A percentile compares a stretch with the other conserved stretches of the same genome.
Conservation (phyloP, 2,113 vertebrate genomes). For the Narcine bancroftii region DNA sequence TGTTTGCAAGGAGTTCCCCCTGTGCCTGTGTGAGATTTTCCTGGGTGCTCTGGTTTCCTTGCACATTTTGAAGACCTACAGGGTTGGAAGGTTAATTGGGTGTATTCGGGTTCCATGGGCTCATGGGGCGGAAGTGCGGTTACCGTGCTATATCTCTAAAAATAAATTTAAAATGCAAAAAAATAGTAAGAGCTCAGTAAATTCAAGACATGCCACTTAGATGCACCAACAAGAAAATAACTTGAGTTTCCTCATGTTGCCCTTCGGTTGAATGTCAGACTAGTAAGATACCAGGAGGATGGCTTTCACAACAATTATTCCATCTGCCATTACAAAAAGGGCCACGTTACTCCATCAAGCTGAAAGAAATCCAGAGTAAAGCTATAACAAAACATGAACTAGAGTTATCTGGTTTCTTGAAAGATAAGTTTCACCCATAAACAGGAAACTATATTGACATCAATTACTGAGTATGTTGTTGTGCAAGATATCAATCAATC, state of each 20-base stretch:
- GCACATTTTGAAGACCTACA: too few species aligned
- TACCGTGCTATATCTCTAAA: too few species aligned
- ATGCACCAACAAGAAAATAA: neutral
- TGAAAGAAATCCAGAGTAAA: neutral
- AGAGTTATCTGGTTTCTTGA: neutral
- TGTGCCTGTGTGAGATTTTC: neutral
- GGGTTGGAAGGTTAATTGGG: too few species aligned
- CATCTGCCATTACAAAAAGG: neutral
- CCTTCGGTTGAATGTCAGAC: neutral
- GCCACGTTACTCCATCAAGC: too few species aligned
- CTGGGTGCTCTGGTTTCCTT: neutral
- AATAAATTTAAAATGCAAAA: too few species aligned
- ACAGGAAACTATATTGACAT: neutral
- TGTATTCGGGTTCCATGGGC: too few species aligned
- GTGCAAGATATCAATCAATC: neutral
- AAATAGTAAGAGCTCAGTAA: neutral
- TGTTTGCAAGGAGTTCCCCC: too few species aligned
- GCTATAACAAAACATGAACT: neutral
- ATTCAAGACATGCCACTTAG: neutral
- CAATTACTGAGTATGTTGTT: neutral
- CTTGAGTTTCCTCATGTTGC: neutral
- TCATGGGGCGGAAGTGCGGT: too few species aligned
- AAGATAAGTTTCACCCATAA: constrained; percentile 7
- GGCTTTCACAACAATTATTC: neutral
- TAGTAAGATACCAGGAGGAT: neutral